Conservation (phyloP, 2,888 invertebrate species). For the Tetanocera ferruginea region DNA sequence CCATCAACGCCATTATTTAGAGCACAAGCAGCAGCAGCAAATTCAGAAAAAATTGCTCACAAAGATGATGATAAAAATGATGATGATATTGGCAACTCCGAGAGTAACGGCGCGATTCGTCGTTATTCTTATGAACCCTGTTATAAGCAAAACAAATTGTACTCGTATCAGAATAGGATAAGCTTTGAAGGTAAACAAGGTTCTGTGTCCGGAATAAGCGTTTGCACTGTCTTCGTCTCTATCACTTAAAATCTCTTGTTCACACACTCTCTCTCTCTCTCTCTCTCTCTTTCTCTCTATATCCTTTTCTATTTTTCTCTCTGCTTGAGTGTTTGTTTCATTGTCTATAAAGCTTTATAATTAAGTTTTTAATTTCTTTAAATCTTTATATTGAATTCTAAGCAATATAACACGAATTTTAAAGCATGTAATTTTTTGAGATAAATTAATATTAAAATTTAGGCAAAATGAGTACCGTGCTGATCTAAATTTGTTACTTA, state of each 20-base stretch:
- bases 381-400: too few species aligned
- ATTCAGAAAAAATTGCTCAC: slow-evolving; percentile 9
- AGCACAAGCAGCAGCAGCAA: slow-evolving; percentile 6
- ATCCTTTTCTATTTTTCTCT: neutral
- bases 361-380: too few species aligned
- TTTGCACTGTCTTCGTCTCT: slow-evolving; percentile 22
- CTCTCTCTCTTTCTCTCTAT: neutral
- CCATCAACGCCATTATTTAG: slow-evolving; percentile 18
- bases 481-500: too few species aligned
- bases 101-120: slow-evolving; percentile 41
- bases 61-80: slow-evolving; percentile 15
- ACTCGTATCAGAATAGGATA: slow-evolving; percentile 66
- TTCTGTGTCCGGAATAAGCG: slow-evolving; percentile 28
- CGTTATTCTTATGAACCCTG: slow-evolving; percentile 61
- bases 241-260: neutral
- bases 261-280: neutral
- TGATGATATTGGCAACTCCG: slow-evolving; percentile 5
- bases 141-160: slow-evolving; percentile 65
- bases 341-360: neutral
- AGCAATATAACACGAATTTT: too few species aligned
- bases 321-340: neutral
- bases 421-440: too few species aligned
- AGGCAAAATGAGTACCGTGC: too few species aligned
- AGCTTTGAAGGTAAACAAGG: slow-evolving; percentile 63
- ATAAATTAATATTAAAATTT: too few species aligned